Evolutionary conservation across 2,113 vertebrate species (phyloP).

Genomic region (Oryzias woworae): DNA sequence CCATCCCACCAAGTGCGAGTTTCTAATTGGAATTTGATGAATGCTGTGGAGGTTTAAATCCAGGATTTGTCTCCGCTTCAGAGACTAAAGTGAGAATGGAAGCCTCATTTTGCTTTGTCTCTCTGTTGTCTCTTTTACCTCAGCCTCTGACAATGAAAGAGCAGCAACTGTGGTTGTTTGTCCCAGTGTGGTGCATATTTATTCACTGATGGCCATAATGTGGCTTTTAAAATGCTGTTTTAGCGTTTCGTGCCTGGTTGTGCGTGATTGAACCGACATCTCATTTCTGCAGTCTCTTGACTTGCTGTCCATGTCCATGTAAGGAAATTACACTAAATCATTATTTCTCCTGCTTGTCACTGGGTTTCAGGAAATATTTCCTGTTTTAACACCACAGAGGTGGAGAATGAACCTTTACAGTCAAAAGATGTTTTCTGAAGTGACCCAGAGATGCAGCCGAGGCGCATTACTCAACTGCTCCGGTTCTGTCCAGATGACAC

Average conservation of each 20-base stretch:
- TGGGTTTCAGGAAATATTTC: constrained; percentile 9
- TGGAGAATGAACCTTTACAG: constrained; percentile 25
- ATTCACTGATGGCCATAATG: constrained; percentile 4
- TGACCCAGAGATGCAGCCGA: constrained; percentile 5
- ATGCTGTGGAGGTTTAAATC: constrained; percentile 27
- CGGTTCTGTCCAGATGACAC: constrained; percentile 20
- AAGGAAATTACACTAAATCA: constrained; percentile 25
- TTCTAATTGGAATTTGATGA: constrained; percentile 58
- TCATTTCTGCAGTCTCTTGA: background rate
- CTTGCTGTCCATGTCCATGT: constrained; percentile 12
- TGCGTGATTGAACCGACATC: background rate
- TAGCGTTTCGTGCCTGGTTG: constrained; percentile 4
- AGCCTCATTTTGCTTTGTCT: background rate
- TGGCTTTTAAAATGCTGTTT: background rate
- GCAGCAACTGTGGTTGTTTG: background rate
- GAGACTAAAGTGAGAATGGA: constrained; percentile 17
- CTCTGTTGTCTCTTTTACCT: background rate
- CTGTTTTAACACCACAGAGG: constrained; percentile 19
- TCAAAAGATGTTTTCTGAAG: constrained; percentile 20
- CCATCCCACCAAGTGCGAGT: constrained; percentile 22
- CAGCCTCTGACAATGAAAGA: background rate
- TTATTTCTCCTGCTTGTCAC: constrained; percentile 18
- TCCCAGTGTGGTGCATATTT: constrained; percentile 2
- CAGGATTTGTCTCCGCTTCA: constrained; percentile 42
- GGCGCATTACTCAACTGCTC: constrained; percentile 41